Conservation (phyloP, 2,113 vertebrate genomes). For the Hyla sarda region DNA sequence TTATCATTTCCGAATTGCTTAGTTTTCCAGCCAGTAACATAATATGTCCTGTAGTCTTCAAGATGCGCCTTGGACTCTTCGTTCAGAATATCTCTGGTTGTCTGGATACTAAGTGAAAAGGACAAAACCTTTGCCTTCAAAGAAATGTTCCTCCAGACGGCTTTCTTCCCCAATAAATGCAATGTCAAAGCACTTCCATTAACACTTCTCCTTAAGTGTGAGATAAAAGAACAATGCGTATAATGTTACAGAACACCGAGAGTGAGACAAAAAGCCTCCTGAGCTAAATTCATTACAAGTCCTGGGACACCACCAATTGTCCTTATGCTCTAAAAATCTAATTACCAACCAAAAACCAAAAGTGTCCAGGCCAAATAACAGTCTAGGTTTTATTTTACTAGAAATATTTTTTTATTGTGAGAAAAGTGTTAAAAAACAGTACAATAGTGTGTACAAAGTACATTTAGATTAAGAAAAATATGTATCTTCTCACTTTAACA, state of each 20-base stretch:
- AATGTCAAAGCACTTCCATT: slow-evolving; percentile 32
- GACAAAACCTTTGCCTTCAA: slow-evolving; percentile 26
- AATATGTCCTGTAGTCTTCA: background rate
- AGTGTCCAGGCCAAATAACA: background rate
- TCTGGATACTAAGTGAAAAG: slow-evolving; percentile 27
- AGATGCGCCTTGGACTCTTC: slow-evolving; percentile 6
- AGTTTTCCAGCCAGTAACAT: slow-evolving; percentile 6
- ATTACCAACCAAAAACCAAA: background rate
- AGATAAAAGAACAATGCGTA: background rate
- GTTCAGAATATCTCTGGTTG: background rate
- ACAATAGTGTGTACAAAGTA: no score
- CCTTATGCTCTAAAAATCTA: background rate
- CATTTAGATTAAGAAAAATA: no score
- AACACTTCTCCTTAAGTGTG: slow-evolving; percentile 4
- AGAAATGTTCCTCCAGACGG: slow-evolving; percentile 16
- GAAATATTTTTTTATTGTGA: no score
- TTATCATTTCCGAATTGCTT: background rate
- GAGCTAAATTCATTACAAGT: background rate
- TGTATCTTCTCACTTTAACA: no score
- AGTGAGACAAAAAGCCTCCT: background rate
- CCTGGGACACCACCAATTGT: background rate
- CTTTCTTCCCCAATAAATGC: slow-evolving; percentile 21
- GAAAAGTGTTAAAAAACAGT: no score
- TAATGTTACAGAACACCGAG: background rate
- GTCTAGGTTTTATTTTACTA: background rate